Base-by-base conservation (phyloP, 2,888 invertebrate genomes). In the Clistopyga incitator region DNA sequence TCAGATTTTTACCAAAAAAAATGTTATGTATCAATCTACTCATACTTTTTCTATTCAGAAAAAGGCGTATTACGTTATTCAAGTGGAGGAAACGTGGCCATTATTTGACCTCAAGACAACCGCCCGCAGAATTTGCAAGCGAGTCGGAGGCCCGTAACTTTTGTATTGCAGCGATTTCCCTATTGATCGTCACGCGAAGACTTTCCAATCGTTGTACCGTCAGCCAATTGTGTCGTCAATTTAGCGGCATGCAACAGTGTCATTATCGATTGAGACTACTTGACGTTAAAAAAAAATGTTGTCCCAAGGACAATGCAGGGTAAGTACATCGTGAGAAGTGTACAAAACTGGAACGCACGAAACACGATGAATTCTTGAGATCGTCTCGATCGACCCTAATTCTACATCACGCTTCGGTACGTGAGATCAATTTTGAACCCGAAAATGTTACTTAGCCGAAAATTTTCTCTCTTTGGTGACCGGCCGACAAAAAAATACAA, bases 401-500 rank as follows among this genome's bases (percentile, higher is more conserved):
- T 67, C 76, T 64, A 11, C 25, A 61, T 34, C 65, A 13, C 15
- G 76, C 6, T 54, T 67, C 52, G 2, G 3, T 38, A 82, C 83
- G 85, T 86, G 89, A 86, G 82, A 82, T 70, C 84, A 87, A 89
- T 89, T 86, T 82, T 85, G 76, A 70, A 67, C 67, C 78, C 77
- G 13, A 34, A 42, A n/a, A 34, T 10, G 18, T 23, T 3, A 23
- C 20, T 70, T 20, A 29, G 11, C 6, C 18, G n/a, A 38, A 34
- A 15, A 47, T 50, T 50, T 18, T n/a, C n/a, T 18, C 6, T n/a
- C 1, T 3, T 70, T 59, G 6, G 3, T 23, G 25, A 45, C 38
- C 45, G 8, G n/a, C 15, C 23, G 11, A 65, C 23, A 13, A 42
- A 45, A 45, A 42, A 64, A 64, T 64, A 6, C 6, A 29, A 29